These are phyloP conservation scores for Calonectris borealis DNA, from an alignment of 2,113 vertebrate genomes.

Conservation along the genomic window DNA sequence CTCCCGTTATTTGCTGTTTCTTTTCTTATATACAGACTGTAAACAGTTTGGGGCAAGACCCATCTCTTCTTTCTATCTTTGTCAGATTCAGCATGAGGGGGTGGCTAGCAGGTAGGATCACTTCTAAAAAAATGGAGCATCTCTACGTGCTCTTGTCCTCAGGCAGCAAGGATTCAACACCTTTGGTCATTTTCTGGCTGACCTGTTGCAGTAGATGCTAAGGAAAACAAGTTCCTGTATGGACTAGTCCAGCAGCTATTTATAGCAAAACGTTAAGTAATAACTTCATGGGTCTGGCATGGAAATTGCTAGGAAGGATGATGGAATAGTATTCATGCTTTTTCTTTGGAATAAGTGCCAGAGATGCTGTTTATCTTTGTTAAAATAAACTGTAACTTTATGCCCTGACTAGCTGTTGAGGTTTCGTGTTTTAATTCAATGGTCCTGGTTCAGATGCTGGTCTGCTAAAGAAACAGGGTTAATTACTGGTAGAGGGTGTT, in stretches of 20 bases:
- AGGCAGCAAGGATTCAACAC: not conserved
- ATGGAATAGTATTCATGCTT: not conserved
- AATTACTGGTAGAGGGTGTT: not conserved
- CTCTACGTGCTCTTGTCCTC: not conserved
- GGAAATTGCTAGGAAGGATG: not conserved
- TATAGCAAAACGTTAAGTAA: not conserved
- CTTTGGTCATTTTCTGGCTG: not conserved
- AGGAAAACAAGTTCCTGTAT: not conserved
- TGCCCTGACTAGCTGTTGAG: not conserved
- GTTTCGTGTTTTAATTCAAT: not conserved
- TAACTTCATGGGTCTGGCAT: not conserved
- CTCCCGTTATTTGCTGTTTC: not conserved
- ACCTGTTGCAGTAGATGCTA: not conserved
- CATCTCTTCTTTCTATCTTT: not conserved
- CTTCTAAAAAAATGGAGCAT: not conserved
- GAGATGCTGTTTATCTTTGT: conserved; percentile 37
- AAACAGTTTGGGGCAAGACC: not conserved
- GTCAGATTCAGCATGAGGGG: not conserved
- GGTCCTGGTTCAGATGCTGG: not conserved
- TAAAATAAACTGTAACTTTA: conserved; percentile 20
- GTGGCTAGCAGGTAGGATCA: not conserved
- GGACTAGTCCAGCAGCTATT: not conserved
- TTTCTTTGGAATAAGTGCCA: not conserved
- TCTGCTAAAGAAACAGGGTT: not conserved
- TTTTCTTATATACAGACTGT: not conserved